A percentile compares a stretch with the other conserved stretches of the same genome.
Conservation (phyloP, 37 sponge, comb jelly and placozoan species). For the Diacarnus erythraeanus region DNA sequence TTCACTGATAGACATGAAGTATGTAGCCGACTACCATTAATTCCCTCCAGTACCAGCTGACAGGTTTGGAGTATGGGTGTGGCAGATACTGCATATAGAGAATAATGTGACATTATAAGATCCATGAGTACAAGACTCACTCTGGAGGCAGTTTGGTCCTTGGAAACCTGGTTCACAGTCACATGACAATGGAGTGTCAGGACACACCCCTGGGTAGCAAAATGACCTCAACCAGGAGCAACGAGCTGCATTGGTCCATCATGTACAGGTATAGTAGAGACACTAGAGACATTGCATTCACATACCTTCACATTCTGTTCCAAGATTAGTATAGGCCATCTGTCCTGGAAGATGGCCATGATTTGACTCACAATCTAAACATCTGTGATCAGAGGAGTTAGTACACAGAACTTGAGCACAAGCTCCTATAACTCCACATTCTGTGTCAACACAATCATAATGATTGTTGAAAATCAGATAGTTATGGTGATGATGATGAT, state of each 20-base stretch:
- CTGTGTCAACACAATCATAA: conserved; percentile 14
- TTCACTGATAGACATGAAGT: background rate
- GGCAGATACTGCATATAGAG: conserved; percentile 15
- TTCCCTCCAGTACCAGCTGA: background rate
- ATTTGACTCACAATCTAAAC: conserved; percentile 53
- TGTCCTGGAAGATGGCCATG: conserved; percentile 50
- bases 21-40: background rate
- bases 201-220: conserved; percentile 80
- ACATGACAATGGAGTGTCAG: conserved; percentile 37
- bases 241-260: no score
- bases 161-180: conserved; percentile 63
- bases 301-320: conserved; percentile 39
- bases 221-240: conserved; percentile 73
- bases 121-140: no score
- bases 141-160: conserved; percentile 59
- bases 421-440: conserved; percentile 53
- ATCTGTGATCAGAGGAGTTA: conserved; percentile 46
- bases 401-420: conserved; percentile 69
- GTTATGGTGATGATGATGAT: background rate
- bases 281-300: background rate
- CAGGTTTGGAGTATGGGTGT: conserved; percentile 22
- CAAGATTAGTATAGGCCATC: conserved; percentile 55
- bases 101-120: no score
- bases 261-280: conserved; percentile 3
- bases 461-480: background rate